Base-by-base conservation (phyloP, 2,113 vertebrate genomes). In the Oreotrochilus melanogaster region DNA sequence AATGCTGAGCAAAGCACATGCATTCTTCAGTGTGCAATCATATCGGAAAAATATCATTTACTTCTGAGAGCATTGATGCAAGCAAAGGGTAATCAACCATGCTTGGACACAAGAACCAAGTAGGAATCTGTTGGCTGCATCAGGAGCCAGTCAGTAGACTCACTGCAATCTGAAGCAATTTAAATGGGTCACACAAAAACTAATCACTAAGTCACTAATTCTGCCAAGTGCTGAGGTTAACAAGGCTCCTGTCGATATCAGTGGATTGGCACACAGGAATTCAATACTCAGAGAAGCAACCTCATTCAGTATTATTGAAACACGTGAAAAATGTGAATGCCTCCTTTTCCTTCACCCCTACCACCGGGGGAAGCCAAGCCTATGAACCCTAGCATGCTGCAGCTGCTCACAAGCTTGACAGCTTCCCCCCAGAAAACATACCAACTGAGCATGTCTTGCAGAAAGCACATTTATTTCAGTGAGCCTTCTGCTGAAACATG, bases 121-220 rank as follows among this genome's bases (percentile, higher is more conserved):
- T 4, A 1, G 31, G 8, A 90, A 78, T 51, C 39, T 70, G 39
- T 45, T 58, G 21, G 28, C n/a, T 64, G 12, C 22, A 71, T 39
- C 65, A 79, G 39, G 4, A 89, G n/a, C 3, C 39, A 75, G 31
- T 67, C 80, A 78, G 19, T 33, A 85, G 56, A 89, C 94, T 70
- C 62, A 45, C 43, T 61, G 31, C 80, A 81, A 57, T 90, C 88
- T 86, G 71, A 72, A 69, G 43, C 33, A 66, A 81, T 80, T 76
- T 84, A 58, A 69, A 78, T 6, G n/a, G 42, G 37, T 82, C 78
- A 72, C 42, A 62, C 22, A 76, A 72, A 94, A 95, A 39, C 39
- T 78, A 88, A 95, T 60, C 37, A 91, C 81, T 57, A 92, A 83
- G 93, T 95, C 71, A 86, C 70, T 92, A 91, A 89, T 92, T 87